phyloP scores from a whole-genome alignment of 2,888 invertebrate genomes.

The Cremastobaeus sp. region DNA sequence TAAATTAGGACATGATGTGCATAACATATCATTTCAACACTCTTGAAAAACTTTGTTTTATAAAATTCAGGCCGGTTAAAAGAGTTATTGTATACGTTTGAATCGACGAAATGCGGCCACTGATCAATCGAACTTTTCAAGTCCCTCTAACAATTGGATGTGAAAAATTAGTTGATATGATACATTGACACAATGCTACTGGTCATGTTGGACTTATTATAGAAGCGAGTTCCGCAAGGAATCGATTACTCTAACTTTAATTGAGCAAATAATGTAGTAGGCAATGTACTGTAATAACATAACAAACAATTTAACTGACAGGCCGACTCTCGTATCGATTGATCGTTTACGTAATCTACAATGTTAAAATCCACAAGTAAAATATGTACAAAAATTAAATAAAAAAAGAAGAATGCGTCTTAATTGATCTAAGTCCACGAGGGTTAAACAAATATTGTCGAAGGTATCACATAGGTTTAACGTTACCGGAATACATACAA shows the following conservation, averaged over 20 bases:
- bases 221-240: too few species aligned
- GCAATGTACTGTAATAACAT: too few species aligned
- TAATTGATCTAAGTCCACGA: neutral
- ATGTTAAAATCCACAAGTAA: neutral
- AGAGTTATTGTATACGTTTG: too few species aligned
- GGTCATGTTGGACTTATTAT: neutral
- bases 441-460: conserved; percentile 19
- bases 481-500: conserved; percentile 24
- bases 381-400: conserved; percentile 2
- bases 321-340: neutral
- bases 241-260: conserved; percentile 27
- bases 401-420: neutral
- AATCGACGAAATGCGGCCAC: too few species aligned
- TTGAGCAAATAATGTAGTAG: conserved; percentile 28
- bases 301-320: too few species aligned
- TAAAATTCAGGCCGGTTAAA: too few species aligned
- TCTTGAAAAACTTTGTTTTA: too few species aligned
- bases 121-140: too few species aligned
- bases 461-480: conserved; percentile 38
- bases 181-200: neutral
- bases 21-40: too few species aligned
- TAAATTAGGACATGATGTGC: too few species aligned
- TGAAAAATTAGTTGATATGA: conserved; percentile 8
- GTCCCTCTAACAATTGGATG: neutral
- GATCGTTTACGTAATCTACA: too few species aligned